Evolutionary conservation across 53 echinoderm and acorn worm genomes (phyloP), one percentile per base, ranked within the genome.

Genomic region (Henricia sp.): DNA sequence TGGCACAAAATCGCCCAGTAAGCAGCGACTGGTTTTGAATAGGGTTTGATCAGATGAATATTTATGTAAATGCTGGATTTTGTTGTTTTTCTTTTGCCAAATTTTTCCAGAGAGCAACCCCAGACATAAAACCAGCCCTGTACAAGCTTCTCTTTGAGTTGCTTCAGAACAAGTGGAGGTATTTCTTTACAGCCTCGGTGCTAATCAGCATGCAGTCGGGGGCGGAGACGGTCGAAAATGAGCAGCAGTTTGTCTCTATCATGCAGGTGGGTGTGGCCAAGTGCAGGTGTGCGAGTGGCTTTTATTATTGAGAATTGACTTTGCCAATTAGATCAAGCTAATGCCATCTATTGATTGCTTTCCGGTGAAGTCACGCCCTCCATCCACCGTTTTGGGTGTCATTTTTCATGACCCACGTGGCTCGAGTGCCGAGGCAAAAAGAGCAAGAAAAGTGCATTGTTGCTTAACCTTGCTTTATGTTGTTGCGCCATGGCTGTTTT

Each of bases 41-140:
- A 23, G 53, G 53, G 19, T 53, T 23, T 53, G 0, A 14, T 53
- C 3, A 23, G 53, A 14, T 53, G n/a, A 20, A 17, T 53, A 58
- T 10, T 58, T 58, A 10, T 58, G 25, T 58, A 19, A 19, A 28
- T 23, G 2, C 29, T 10, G 1, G 0, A 0, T 20, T 9, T 60
- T 10, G 29, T 3, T 3, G 16, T 2, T 60, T 60, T n/a, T 73
- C 23, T 10, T 24, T 53, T 26, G 58, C 6, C 32, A 21, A 27
- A 42, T 21, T 32, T 28, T 51, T 32, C 30, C 87, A 99, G 95
- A 77, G 92, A 51, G 72, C 92, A 4, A 90, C 99, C 29, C 99
- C 99, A 21, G 99, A 99, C 71, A 95, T 99, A 83, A 99, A 99
- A 84, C 92, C 92, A 29, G 99, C 94, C 68, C 91, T 99, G 53